Base-by-base conservation (phyloP, 1,140 invertebrate genomes). In the Ceratina calcarata region DNA sequence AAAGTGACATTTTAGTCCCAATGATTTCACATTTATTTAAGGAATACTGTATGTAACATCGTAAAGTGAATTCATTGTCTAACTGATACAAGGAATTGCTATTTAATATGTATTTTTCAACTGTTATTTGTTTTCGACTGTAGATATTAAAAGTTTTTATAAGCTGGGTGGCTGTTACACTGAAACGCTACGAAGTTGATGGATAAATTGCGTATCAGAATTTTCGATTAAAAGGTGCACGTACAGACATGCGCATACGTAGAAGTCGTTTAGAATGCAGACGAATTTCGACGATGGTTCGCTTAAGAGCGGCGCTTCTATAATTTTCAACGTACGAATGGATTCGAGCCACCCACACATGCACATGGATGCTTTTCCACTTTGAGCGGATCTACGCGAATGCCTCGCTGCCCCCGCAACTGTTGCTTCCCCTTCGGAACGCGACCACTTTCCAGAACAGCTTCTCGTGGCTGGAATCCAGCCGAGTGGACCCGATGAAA, bases 381-480 rank as follows among this genome's bases (percentile, higher is more conserved):
- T 58, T 67, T 18, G 49, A 60, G n/a, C 62, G 51, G 61, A 75
- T 75, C 37, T 18, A 4, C 18, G 49, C 7, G 62, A 45, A 58
- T 32, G n/a, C 22, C 51, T 55, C 20, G 16, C 24, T 12, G 15
- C 20, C 32, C 27, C 27, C 27, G 32, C 73, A 75, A 75, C 73
- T 75, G 73, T 75, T 75, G 73, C 73, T 75, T 75, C 73, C 27
- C 61, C 37, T 55, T 32, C 27, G 27, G 27, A 32, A 32, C 27
- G 27, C 72, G 72, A 20, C 6, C 55, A 15, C n/a, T 58, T 58
- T n/a, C 15, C 12, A 18, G 18, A 18, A 55, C 12, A 55, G 53
- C 53, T 55, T 55, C 53, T 4, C 53, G 53, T 55, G 53, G 53
- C 53, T 55, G 53, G 12, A 18, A 18, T 55, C 53, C 53, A 55